Evolutionary conservation across 2,888 invertebrate genomes (phyloP), one percentile per base, ranked within the genome.

Genomic region (Lucinisca nassula): DNA sequence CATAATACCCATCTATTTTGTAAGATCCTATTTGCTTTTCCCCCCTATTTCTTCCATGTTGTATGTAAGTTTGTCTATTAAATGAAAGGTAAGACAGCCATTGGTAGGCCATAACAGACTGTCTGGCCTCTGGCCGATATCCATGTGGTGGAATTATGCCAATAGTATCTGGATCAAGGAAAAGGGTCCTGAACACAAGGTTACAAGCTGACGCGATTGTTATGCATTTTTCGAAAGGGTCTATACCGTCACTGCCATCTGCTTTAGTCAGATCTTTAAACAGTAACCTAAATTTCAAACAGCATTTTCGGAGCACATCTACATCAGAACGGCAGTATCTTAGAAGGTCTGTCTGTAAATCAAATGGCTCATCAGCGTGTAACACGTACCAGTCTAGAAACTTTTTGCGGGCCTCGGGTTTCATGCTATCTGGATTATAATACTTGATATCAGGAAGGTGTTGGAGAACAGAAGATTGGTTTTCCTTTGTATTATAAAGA

Each of bases 51-150:
- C 83, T 55, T 30, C 72, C 83, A 83, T 83, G 78, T 72, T 83
- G 83, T 24, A 87, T 84, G 0, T 67, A 21, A 0, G 76, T 51
- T 21, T 51, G 12, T 49, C 45, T 32, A 17, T 21, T 21, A 51
- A 14, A n/a, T 74, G 24, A 72, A 2, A 27, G 83, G 49, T 89
- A 88, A 10, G 78, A 76, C 24, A 88, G 12, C 89, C 86, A 89
- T 38, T 87, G 80, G 24, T 82, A 78, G 35, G 89, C 88, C 77
- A 84, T 84, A 1, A 86, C 51, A 30, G 88, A 91, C 32, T 89
- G 88, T 74, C 84, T 90, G 35, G 85, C 81, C 51, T 86, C 83
- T 27, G 88, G 88, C 51, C 84, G 51, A 35, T 85, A 87, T 1
- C 90, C 85, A n/a, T 85, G 79, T 3, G 82, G 76, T 38, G 82